Evolutionary conservation across 2,797 vertebrate species (phyloP), one percentile per base, ranked within the genome.

Genomic region (Lithobates pipiens): DNA sequence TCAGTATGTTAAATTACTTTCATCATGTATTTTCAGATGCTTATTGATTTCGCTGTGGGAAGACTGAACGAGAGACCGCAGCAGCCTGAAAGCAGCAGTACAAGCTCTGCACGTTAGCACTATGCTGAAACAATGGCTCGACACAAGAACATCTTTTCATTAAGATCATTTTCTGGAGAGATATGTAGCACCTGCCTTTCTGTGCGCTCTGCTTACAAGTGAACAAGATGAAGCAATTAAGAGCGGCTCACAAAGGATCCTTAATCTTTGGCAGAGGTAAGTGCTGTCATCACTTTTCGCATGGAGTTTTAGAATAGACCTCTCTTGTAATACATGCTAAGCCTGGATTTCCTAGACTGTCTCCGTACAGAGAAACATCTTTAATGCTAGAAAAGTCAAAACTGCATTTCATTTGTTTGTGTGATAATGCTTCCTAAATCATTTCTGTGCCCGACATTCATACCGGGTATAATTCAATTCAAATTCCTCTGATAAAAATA

Each of bases 1-100:
- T 94, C 94, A 93, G 92, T 91, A 94, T 93, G 95, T 92, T 93
- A 93, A 94, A 94, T 93, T 91, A 94, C 94, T 95, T 94, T 93
- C 93, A 94, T 93, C 92, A 93, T 91, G 93, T 88, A 91, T 95
- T 94, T 94, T 93, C 94, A 93, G 92, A 93, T 89, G 93, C 93
- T 92, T 94, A 94, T 93, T 93, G 95, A 95, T 93, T 93, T 88
- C 91, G 92, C 89, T 88, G 91, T 90, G 90, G 92, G 92, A 93
- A 91, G 92, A 95, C 92, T 27, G 69, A 72, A 57, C 90, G 91
- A 95, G 93, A 92, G 93, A 90, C 92, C 92, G 92, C 93, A 92
- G 93, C 93, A 94, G 92, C 91, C 91, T 92, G 89, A 88, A 89
- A 92, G 89, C 92, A 94, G 94, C 92, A 90, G 89, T 91, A 80